Evolutionary conservation across 2,797 vertebrate species (phyloP).

Genomic region (Pipistrellus pygmaeus): DNA sequence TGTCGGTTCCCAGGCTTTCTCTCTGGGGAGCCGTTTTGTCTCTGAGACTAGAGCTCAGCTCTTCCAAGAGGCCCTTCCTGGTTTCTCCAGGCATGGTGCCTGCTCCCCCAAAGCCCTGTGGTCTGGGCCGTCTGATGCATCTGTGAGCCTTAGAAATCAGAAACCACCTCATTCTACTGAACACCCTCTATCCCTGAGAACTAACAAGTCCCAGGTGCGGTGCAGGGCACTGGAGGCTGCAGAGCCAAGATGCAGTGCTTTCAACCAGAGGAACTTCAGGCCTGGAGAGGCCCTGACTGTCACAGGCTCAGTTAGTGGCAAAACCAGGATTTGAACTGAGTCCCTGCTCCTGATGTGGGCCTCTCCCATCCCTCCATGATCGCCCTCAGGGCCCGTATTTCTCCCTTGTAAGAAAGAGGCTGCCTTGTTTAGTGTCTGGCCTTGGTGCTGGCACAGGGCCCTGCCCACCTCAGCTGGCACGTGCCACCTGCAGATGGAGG

Average conservation of each 20-base stretch:
- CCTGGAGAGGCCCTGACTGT: neutral
- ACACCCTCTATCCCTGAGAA: neutral
- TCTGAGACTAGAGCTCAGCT: neutral
- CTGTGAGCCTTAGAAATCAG: neutral
- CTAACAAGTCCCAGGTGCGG: neutral
- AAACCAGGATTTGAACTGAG: neutral
- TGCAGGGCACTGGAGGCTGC: neutral
- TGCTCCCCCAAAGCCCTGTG: neutral
- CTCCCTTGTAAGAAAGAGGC: neutral
- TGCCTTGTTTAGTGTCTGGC: neutral
- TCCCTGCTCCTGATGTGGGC: neutral
- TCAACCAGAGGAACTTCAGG: neutral
- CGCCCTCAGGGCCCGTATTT: neutral
- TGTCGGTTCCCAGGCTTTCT: neutral
- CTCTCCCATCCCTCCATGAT: neutral
- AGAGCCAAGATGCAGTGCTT: neutral
- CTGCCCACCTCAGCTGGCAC: rapidly evolving
- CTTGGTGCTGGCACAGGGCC: neutral
- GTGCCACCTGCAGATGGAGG: rapidly evolving
- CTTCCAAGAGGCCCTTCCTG: neutral
- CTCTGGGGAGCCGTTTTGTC: neutral
- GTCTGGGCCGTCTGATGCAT: rapidly evolving
- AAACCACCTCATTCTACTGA: neutral
- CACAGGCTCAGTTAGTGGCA: neutral
- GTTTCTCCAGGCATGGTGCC: neutral